Evolutionary conservation across 2,113 vertebrate species (phyloP), one percentile per base, ranked within the genome.

Genomic region (Sapayoa aenigma): DNA sequence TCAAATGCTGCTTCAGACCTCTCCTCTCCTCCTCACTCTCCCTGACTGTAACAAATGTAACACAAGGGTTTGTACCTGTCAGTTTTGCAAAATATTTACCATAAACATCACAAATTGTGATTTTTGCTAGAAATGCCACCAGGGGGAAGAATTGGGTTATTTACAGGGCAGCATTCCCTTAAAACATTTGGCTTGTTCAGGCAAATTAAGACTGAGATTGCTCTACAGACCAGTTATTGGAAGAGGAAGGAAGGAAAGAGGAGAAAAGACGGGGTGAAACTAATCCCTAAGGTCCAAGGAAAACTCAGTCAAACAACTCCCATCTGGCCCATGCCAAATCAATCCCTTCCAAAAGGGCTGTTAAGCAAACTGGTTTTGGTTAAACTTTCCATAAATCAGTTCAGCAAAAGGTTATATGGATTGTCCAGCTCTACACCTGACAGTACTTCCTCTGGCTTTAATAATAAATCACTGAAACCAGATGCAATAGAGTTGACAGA

Each of bases 131-230:
- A 87, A 91, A 66, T 90, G 72, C 91, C 95, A 93, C 91, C 84
- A 95, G 78, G 81, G 84, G 81, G 81, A 94, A 97, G 78, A 95
- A 94, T 76, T 22, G 39, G 72, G 27, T 95, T 89, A 58, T 72
- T 91, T 84, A 65, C 20, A 89, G 44, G 66, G 53, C 74, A 56
- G 20, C 14, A 33, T 75, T 91, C 22, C 12, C 49, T 89, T 68
- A 28, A 76, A 74, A 27, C 4, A 6, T 33, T 71, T 59, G 23
- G 8, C 66, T 93, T 84, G 24, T 44, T 60, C 49, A 22, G 55
- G 59, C 2, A 4, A 28, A 50, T 60, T 67, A 73, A 67, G 28
- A 27, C 56, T 35, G 65, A 68, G 30, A 37, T 49, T 67, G 6
- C 11, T 49, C 35, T 49, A 41, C 18, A 41, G 14, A 72, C 5